A percentile compares a stretch with the other conserved stretches of the same genome.
Evolutionary conservation across 2,888 invertebrate genomes (phyloP).

Genomic region (Ornithoptera alexandrae): DNA sequence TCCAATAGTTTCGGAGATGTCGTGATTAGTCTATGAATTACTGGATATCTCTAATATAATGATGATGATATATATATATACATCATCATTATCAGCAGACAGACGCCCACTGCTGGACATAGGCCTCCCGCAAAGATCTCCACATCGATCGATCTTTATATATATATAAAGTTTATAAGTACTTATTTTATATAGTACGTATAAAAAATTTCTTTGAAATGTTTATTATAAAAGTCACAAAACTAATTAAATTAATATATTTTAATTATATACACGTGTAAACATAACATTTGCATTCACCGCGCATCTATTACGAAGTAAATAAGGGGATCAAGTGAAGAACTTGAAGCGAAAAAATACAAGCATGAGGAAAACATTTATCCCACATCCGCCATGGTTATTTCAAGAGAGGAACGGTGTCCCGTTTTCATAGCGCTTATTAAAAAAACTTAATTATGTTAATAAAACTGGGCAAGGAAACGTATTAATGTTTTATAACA

Average conservation of each 20-base stretch:
- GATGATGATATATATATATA: too few relatives aligned
- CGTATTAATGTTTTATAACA: not conserved
- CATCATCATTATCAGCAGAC: too few relatives aligned
- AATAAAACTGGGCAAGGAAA: not conserved
- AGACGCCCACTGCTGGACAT: too few relatives aligned
- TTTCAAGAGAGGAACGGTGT: slow-evolving; percentile 2
- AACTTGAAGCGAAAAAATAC: not conserved
- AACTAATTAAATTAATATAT: not conserved
- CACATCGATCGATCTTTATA: too few relatives aligned
- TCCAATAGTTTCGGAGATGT: too few relatives aligned
- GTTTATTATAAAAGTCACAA: not conserved
- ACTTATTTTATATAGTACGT: not conserved
- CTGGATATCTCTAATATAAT: too few relatives aligned
- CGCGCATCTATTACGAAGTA: not conserved
- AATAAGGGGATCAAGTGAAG: not conserved
- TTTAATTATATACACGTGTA: not conserved
- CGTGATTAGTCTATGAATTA: too few relatives aligned
- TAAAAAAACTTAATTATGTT: slow-evolving; percentile 6
- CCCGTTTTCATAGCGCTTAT: slow-evolving; percentile 8
- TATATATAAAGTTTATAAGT: too few relatives aligned
- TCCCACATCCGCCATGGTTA: slow-evolving; percentile 14
- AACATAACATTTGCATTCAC: slow-evolving; percentile 10
- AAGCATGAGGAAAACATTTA: slow-evolving; percentile 9
- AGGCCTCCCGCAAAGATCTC: too few relatives aligned
- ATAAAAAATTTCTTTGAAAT: not conserved